These are phyloP conservation scores for Echinarachnius parma DNA, from an alignment of 53 echinoderm and acorn worm genomes.

Conservation along the genomic window DNA sequence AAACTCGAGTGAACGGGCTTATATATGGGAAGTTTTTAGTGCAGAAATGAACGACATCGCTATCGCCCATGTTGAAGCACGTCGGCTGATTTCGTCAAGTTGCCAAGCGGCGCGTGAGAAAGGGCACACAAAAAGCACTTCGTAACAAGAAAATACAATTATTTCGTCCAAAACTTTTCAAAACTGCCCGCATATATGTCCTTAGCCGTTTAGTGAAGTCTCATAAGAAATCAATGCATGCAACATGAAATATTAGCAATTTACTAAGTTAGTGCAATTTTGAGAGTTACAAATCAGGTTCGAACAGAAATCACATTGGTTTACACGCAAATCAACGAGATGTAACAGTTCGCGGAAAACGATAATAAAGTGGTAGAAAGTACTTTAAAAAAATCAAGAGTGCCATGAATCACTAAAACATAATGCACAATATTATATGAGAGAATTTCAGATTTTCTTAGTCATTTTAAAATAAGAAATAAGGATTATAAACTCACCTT, in stretches of 20 bases:
- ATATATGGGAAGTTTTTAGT: slow-evolving; percentile 69
- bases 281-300: slow-evolving; percentile 6
- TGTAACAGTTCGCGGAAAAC: not conserved
- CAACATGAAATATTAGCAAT: slow-evolving; percentile 10
- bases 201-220: not conserved
- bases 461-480: slow-evolving; percentile 8
- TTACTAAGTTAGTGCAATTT: not conserved
- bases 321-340: slow-evolving; percentile 16
- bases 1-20: slow-evolving; percentile 62
- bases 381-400: not conserved
- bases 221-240: not conserved
- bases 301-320: slow-evolving; percentile 1
- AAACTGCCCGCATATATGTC: slow-evolving; percentile 26
- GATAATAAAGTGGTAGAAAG: not conserved
- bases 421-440: not conserved
- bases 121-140: slow-evolving; percentile 9
- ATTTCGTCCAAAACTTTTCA: not conserved
- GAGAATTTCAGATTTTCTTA: not conserved
- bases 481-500: slow-evolving; percentile 21
- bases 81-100: not conserved
- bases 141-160: not conserved
- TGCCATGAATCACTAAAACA: slow-evolving; percentile 1
- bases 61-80: slow-evolving; percentile 47
- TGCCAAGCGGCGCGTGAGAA: slow-evolving; percentile 4
- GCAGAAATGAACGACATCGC: slow-evolving; percentile 66